Evolutionary conservation across 1,140 invertebrate genomes (phyloP).

Genomic region (Drosophila athabasca): DNA sequence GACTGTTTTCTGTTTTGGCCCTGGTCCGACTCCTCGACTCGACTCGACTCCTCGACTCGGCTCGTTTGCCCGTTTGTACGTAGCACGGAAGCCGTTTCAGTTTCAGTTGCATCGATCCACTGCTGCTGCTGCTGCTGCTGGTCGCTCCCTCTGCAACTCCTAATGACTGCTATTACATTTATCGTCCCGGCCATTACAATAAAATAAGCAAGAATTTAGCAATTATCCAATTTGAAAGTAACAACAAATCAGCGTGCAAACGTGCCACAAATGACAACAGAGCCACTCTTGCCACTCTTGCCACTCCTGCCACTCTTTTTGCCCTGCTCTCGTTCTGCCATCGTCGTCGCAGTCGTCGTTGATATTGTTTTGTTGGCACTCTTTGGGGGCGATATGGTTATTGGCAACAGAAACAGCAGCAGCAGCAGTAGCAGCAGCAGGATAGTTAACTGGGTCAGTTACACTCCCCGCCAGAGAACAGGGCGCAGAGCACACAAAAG

Average conservation of each 20-base stretch:
- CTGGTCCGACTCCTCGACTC: too few species aligned
- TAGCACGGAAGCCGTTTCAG: constrained; percentile 69
- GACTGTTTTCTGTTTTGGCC: constrained; percentile 7
- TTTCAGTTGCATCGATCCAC: neutral
- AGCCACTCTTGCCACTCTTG: constrained; percentile 1
- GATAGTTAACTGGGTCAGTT: constrained; percentile 61
- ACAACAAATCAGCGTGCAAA: constrained; percentile 70
- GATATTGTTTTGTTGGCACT: constrained; percentile 14
- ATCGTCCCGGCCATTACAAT: constrained; percentile 79
- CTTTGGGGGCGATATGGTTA: constrained; percentile 28
- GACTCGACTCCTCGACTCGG: too few species aligned
- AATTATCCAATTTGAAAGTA: constrained; percentile 80
- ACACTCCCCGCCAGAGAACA: neutral
- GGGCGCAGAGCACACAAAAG: constrained; percentile 26
- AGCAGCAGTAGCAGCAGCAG: constrained; percentile 1
- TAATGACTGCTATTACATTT: constrained; percentile 82
- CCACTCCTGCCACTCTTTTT: neutral
- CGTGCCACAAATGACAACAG: constrained; percentile 57
- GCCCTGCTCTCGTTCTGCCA: neutral
- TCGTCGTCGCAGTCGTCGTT: neutral
- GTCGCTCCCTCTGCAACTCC: constrained; percentile 31
- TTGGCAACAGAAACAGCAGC: constrained; percentile 28
- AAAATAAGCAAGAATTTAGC: constrained; percentile 80
- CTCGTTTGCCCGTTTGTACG: constrained; percentile 56
- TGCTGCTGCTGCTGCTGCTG: too few species aligned